Conservation (phyloP, 2,888 invertebrate species). For the Drosophila anomelani region DNA sequence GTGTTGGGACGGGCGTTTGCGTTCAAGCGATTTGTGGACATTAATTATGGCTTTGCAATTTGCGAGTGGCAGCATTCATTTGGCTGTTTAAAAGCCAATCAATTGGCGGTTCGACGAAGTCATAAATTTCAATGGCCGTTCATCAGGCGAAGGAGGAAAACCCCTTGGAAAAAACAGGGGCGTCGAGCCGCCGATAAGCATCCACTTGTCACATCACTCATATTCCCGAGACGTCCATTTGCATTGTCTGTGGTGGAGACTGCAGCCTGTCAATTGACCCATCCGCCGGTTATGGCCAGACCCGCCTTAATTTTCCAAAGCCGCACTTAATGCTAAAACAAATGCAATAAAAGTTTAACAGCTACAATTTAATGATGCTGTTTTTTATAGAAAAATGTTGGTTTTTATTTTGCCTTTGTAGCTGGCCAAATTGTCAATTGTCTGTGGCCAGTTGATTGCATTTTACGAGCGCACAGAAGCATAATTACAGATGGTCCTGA, state of each 20-base stretch:
- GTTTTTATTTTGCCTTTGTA: conserved; percentile 5
- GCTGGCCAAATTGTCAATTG: conserved; percentile 42
- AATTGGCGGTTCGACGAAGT: conserved; percentile 60
- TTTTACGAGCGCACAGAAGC: conserved; percentile 54
- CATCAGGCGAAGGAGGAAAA: conserved; percentile 31
- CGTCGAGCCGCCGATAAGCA: conserved; percentile 57
- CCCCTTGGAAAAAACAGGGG: conserved; percentile 38
- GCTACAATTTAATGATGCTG: conserved; percentile 32
- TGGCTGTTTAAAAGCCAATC: conserved; percentile 71
- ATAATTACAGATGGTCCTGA: conserved; percentile 50
- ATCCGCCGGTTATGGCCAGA: conserved; percentile 35
- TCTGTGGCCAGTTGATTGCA: conserved; percentile 55
- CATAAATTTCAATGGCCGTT: conserved; percentile 74
- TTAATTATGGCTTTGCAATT: conserved; percentile 43
- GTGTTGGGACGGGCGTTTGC: conserved; percentile 46
- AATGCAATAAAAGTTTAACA: conserved; percentile 42
- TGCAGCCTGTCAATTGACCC: conserved; percentile 61
- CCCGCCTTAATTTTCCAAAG: conserved; percentile 58
- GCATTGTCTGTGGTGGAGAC: conserved; percentile 51
- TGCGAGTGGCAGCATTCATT: conserved; percentile 56
- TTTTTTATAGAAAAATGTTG: neutral
- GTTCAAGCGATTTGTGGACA: conserved; percentile 26
- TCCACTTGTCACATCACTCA: conserved; percentile 74
- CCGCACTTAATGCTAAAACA: conserved; percentile 42
- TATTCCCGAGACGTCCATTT: conserved; percentile 54